Base-by-base conservation (phyloP, 2,113 vertebrate genomes). In the Leptobrachium ailaonicum region DNA sequence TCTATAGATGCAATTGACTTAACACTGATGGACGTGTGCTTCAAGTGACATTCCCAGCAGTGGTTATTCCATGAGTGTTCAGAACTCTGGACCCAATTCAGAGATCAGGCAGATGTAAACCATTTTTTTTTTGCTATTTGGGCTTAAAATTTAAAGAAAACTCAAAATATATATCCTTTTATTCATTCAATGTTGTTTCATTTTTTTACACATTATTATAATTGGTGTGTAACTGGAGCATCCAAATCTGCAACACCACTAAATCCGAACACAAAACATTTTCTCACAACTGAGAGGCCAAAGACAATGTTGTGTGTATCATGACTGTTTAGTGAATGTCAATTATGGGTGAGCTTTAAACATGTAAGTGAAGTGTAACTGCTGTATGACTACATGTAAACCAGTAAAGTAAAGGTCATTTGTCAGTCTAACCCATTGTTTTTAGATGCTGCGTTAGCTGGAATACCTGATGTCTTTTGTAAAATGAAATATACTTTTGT, bases 401-500 rank as follows among this genome's bases (percentile, higher is more conserved):
- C 85, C 85, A 88, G 88, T 90, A 87, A 87, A 88, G 72, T 89
- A 83, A 83, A 62, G 86, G 82, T 44, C 10, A 43, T 62, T 41
- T 45, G 62, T 40, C 47, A 2, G 56, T 6, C 66, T 87, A 86
- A 86, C 82, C 87, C 87, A 88, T 90, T 88, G 87, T 93, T 92
- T 92, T 93, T 92, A 88, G 86, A 91, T 79, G 63, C 89, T 90
- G 89, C 89, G 83, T 87, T 88, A 91, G 88, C 87, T 90, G 90
- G 88, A 91, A 85, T 94, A 92, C 90, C 92, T 92, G 89, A 92
- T 95, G 91, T 92, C 91, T 89, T 92, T 92, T 95, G 93, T 95
- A 94, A 95, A 90, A 92, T 89, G 89, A 94, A 94, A 90, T 92
- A 90, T 94, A 91, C 89, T 90, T 91, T 88, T 85, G 85, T 86